Evolutionary conservation across 53 echinoderm and acorn worm genomes (phyloP).

Genomic region (Holothuria scabra): DNA sequence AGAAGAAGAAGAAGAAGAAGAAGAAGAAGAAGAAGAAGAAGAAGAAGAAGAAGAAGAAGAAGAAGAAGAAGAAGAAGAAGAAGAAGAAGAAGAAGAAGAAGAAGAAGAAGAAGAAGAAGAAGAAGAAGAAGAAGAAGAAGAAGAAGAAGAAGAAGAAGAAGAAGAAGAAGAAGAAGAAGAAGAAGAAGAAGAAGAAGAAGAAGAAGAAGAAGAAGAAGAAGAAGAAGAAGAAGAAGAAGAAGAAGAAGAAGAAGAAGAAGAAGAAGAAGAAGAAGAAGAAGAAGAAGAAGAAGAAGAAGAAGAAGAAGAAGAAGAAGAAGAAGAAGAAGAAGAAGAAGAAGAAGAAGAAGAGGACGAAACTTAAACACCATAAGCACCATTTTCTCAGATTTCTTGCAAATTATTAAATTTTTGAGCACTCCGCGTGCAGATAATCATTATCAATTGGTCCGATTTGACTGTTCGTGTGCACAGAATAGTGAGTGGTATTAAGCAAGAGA

Average conservation of each 20-base stretch:
- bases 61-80: slow-evolving; percentile 35
- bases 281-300: slow-evolving; percentile 48
- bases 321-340: slow-evolving; percentile 49
- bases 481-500: too few relatives aligned
- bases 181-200: slow-evolving; percentile 29
- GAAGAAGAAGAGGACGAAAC: slow-evolving; percentile 6
- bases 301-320: slow-evolving; percentile 46
- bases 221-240: slow-evolving; percentile 40
- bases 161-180: slow-evolving; percentile 7
- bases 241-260: slow-evolving; percentile 38
- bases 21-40: slow-evolving; percentile 45
- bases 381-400: too few relatives aligned
- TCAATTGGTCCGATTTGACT: too few relatives aligned
- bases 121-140: background rate
- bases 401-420: too few relatives aligned
- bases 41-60: slow-evolving; percentile 33
- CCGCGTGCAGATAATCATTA: too few relatives aligned
- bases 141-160: background rate
- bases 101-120: slow-evolving; percentile 38
- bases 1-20: slow-evolving; percentile 25
- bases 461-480: too few relatives aligned
- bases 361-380: background rate
- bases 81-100: slow-evolving; percentile 17
- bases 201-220: background rate
- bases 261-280: slow-evolving; percentile 48